Conservation (phyloP, 1,140 invertebrate genomes). For the Anoplophora glabripennis region DNA sequence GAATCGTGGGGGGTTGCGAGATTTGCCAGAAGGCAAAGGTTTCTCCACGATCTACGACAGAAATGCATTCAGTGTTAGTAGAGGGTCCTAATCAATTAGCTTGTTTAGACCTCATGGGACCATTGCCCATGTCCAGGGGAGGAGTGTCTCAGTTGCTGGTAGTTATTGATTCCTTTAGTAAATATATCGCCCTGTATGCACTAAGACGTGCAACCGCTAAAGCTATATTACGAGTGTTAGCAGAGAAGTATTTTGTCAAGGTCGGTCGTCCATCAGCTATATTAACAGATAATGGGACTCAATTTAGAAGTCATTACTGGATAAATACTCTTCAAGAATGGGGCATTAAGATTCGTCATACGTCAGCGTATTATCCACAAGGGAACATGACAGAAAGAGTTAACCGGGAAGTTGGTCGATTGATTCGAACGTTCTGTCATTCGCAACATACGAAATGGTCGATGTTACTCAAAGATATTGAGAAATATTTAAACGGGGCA, state of each 20-base stretch:
- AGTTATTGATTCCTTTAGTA: not conserved
- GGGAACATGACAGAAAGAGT: not conserved
- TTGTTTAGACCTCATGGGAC: conserved; percentile 8
- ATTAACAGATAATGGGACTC: conserved; percentile 1
- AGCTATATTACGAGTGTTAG: not conserved
- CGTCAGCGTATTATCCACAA: not conserved
- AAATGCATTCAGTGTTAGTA: not conserved
- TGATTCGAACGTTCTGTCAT: not conserved
- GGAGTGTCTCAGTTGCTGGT: conserved; percentile 1
- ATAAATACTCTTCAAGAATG: not conserved
- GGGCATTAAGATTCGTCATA: not conserved
- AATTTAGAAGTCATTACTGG: not conserved
- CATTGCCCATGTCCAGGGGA: not conserved
- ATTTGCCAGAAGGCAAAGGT: conserved; percentile 3
- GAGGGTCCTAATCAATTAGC: not conserved
- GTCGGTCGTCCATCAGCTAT: not conserved
- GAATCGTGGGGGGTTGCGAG: not conserved
- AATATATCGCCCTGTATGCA: not conserved
- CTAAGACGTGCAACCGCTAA: not conserved
- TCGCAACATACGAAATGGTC: conserved; percentile 2
- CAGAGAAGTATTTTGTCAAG: not conserved
- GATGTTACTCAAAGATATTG: not conserved
- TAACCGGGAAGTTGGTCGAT: not conserved
- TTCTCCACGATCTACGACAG: not conserved
- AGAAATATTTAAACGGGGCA: not conserved